Conservation (phyloP, 1,140 invertebrate genomes). For the Panagrolaimus sp. region DNA sequence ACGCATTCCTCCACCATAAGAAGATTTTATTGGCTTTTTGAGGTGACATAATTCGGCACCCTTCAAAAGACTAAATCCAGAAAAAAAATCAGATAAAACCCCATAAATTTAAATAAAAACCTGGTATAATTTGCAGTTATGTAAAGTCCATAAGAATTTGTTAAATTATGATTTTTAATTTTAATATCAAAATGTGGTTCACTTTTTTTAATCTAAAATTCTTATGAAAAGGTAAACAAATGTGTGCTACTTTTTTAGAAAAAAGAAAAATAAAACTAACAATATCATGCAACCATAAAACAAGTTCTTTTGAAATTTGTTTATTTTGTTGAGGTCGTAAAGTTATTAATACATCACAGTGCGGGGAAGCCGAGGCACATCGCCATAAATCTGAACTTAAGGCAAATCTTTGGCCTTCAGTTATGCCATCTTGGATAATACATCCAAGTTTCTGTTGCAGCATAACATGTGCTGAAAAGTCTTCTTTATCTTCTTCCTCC, state of each 20-base stretch:
- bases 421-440: conserved; percentile 44
- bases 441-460: conserved; percentile 35
- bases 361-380: conserved; percentile 62
- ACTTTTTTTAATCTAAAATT: conserved; percentile 65
- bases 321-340: conserved; percentile 74
- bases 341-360: conserved; percentile 78
- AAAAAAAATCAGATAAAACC: conserved; percentile 57
- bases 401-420: conserved; percentile 44
- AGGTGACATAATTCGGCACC: conserved; percentile 82
- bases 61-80: conserved; percentile 71
- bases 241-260: neutral
- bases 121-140: conserved; percentile 70
- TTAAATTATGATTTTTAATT: conserved; percentile 75
- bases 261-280: conserved; percentile 14
- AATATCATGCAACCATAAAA: conserved; percentile 24
- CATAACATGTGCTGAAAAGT: conserved; percentile 24
- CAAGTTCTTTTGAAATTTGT: conserved; percentile 63
- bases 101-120: conserved; percentile 48
- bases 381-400: conserved; percentile 45
- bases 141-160: conserved; percentile 83
- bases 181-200: conserved; percentile 71
- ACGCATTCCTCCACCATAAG: conserved; percentile 80
- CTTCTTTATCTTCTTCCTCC: too few relatives aligned
- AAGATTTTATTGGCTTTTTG: conserved; percentile 73
- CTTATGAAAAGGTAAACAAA: too few relatives aligned